These are phyloP conservation scores for Anarsia innoxiella DNA, from an alignment of 2,888 invertebrate genomes.

Conservation along the genomic window DNA sequence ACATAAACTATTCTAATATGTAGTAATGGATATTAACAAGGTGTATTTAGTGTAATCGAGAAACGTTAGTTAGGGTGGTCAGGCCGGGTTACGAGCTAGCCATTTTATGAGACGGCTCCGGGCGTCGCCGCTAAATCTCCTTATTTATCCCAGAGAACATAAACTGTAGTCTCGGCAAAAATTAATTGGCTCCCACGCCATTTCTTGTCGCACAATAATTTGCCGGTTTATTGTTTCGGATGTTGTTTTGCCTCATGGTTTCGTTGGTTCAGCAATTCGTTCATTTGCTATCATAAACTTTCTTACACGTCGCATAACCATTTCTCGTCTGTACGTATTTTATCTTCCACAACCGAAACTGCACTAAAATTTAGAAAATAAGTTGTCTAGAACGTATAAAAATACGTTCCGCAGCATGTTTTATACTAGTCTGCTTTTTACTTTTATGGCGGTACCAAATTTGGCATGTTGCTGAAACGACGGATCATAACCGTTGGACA, in stretches of 20 bases:
- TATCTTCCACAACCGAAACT: conserved; percentile 3
- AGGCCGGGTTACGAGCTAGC: conserved; percentile 55
- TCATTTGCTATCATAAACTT: conserved; percentile 6
- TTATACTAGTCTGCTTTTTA: conserved; percentile 55
- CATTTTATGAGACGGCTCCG: conserved; percentile 50
- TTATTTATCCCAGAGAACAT: conserved; percentile 71
- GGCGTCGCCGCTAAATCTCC: conserved; percentile 66
- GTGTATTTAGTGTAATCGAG: conserved; percentile 38
- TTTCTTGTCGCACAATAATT: conserved; percentile 59
- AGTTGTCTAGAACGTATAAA: conserved; percentile 31
- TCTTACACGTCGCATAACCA: background rate
- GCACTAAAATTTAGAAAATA: conserved; percentile 10
- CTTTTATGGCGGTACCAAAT: conserved; percentile 66
- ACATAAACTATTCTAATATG: too few species aligned
- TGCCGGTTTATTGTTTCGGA: conserved; percentile 45
- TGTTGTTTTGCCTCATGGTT: conserved; percentile 29
- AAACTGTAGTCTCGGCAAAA: conserved; percentile 68
- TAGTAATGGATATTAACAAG: too few species aligned
- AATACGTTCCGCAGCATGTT: conserved; percentile 46
- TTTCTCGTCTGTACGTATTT: background rate
- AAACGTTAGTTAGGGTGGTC: conserved; percentile 53
- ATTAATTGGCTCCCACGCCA: conserved; percentile 67
- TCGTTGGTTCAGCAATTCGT: conserved; percentile 9
- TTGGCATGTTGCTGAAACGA: conserved; percentile 65
- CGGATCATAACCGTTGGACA: conserved; percentile 67